A percentile compares a stretch with the other conserved stretches of the same genome.
These are phyloP conservation scores for Monopis laevigella DNA, from an alignment of 2,888 invertebrate genomes.

Conservation along the genomic window DNA sequence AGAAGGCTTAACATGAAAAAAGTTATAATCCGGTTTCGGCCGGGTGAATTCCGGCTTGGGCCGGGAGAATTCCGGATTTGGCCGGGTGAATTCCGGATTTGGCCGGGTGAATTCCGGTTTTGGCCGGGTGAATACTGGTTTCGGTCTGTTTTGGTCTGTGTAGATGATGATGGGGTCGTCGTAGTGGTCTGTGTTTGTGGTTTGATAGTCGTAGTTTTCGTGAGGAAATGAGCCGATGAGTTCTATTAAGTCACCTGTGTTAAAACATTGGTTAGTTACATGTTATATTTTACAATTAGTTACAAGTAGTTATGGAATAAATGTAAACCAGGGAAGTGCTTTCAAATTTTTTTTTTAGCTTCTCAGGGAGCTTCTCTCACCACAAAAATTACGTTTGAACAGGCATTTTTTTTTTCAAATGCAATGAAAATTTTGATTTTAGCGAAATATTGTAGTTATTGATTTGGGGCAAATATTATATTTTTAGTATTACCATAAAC, in stretches of 20 bases:
- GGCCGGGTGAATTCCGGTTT: constrained; percentile 15
- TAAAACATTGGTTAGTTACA: constrained; percentile 15
- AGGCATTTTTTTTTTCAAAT: too few species aligned
- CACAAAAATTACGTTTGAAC: too few species aligned
- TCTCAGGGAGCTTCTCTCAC: too few species aligned
- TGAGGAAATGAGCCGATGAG: constrained; percentile 60
- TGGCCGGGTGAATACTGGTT: constrained; percentile 31
- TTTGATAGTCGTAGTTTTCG: constrained; percentile 52
- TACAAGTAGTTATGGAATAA: too few species aligned
- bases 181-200: constrained; percentile 41
- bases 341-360: neutral
- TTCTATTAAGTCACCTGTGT: constrained; percentile 61
- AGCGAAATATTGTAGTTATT: too few species aligned
- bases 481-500: too few species aligned
- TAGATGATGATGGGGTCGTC: constrained; percentile 59
- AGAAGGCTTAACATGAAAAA: constrained; percentile 58
- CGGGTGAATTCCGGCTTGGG: constrained; percentile 30
- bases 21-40: constrained; percentile 32
- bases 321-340: too few species aligned
- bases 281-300: too few species aligned
- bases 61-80: constrained; percentile 27
- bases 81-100: constrained; percentile 29
- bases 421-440: too few species aligned
- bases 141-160: constrained; percentile 44
- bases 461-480: too few species aligned